Conservation (phyloP, 2,888 invertebrate genomes). For the Nudaria mundana region DNA sequence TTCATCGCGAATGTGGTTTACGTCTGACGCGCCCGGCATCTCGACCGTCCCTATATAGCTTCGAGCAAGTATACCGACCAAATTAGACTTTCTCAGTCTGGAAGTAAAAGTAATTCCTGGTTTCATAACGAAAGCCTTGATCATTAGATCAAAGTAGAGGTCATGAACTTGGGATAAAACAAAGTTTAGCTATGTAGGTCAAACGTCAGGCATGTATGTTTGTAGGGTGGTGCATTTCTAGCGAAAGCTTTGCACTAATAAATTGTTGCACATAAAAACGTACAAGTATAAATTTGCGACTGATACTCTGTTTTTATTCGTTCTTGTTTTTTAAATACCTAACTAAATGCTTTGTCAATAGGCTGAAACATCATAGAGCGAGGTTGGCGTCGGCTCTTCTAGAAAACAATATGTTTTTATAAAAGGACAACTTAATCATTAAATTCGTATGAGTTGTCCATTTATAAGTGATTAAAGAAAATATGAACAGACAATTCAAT, state of each 20-base stretch:
- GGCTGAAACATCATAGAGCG: too few species aligned
- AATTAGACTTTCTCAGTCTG: constrained; percentile 74
- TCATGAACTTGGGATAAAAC: constrained; percentile 41
- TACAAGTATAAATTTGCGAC: background rate
- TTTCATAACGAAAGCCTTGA: constrained; percentile 71
- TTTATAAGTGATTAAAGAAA: too few species aligned
- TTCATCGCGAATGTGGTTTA: constrained; percentile 62
- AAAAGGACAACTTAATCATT: too few species aligned
- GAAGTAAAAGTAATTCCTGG: constrained; percentile 76
- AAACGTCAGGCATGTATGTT: constrained; percentile 6
- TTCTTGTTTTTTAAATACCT: too few species aligned
- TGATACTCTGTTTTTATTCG: too few species aligned
- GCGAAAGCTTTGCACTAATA: constrained; percentile 19
- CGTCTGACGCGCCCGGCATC: constrained; percentile 62
- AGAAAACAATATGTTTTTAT: too few species aligned
- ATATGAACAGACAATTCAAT: too few species aligned
- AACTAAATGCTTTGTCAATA: too few species aligned
- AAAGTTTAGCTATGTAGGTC: constrained; percentile 13
- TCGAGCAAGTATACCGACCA: constrained; percentile 47
- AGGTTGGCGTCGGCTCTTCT: too few species aligned
- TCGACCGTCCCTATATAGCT: constrained; percentile 62
- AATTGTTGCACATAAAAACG: background rate
- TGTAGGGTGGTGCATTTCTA: constrained; percentile 11
- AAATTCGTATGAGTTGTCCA: too few species aligned
- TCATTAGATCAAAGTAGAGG: constrained; percentile 52